Evolutionary conservation across 2,113 vertebrate species (phyloP).

Genomic region (Takifugu flavidus): DNA sequence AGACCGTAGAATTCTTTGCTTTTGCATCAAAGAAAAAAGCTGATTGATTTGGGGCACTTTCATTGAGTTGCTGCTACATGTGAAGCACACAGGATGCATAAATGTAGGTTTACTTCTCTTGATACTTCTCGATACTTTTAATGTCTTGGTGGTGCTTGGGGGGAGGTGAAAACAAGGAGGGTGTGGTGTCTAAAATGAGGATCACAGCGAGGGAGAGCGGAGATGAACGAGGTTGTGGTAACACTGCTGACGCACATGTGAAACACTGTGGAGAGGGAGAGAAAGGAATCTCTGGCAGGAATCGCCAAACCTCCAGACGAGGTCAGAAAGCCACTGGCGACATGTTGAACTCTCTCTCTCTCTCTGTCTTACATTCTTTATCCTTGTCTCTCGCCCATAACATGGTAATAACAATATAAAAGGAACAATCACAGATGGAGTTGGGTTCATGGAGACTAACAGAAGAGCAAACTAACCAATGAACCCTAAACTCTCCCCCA

Average conservation of each 20-base stretch:
- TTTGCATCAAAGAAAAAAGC: too few species aligned
- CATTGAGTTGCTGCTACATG: too few species aligned
- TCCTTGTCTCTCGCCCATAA: constrained; percentile 3
- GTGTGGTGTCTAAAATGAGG: constrained; percentile 37
- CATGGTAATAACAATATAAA: constrained; percentile 45
- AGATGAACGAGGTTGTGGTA: constrained; percentile 54
- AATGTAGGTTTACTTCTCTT: too few species aligned
- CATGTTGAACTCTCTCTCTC: constrained; percentile 36
- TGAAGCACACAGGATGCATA: too few species aligned
- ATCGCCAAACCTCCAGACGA: constrained; percentile 69
- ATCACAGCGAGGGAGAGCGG: constrained; percentile 16
- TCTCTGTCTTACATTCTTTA: too few species aligned
- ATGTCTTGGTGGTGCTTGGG: too few species aligned
- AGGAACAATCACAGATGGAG: constrained; percentile 52
- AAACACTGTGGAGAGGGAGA: constrained; percentile 59
- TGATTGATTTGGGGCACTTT: too few species aligned
- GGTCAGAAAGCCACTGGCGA: constrained; percentile 75
- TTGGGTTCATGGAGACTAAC: neutral
- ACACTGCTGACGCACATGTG: constrained; percentile 68
- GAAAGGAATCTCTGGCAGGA: constrained; percentile 68
- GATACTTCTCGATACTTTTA: too few species aligned
- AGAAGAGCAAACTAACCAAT: too few species aligned
- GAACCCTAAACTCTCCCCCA: too few species aligned
- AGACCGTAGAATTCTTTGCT: too few species aligned
- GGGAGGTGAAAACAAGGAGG: constrained; percentile 11